Base-by-base conservation (phyloP, 2,797 vertebrate genomes). In the Australoheros facetus region DNA sequence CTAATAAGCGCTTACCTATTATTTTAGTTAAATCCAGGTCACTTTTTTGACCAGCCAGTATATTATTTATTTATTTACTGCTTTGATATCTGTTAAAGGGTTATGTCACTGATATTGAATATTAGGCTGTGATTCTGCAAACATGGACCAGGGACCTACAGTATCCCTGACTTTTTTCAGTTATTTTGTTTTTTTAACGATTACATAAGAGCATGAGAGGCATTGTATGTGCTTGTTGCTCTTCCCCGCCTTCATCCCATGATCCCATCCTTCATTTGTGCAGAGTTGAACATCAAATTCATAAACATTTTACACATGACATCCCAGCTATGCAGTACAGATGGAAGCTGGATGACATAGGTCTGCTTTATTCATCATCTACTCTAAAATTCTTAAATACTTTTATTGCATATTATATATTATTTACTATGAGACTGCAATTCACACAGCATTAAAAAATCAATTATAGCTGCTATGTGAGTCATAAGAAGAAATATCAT, bases 281-380 rank as follows among this genome's bases (percentile, higher is more conserved):
- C 11, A 72, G 21, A 54, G 37, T 48, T 14, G 0, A 45, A 37
- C 48, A 59, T 77, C 37, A 75, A 51, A 21, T 82, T 66, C 83
- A 85, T 62, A 26, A 21, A 54, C 71, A 74, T 72, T 58, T 75
- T 55, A 30, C 42, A 8, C 59, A 70, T 84, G 72, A 75, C 21
- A 71, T 83, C 56, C 45, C 66, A 62, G n/a, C 72, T 64, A 48
- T 78, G 66, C 62, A 51, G 32, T 32, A 28, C 59, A 84, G 85
- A 91, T 92, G 88, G 92, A 93, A 93, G 92, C 80, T 92, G 84
- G 78, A 81, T 71, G 17, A 80, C 39, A 54, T 14, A 76, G 1
- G 39, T n/a, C 26, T 37, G 51, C 53, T 13, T 7, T 76, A 79
- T 82, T 26, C 53, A 62, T 57, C 13, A 1, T 51, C 10, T 30